Evolutionary conservation across 2,797 vertebrate species (phyloP).

Genomic region (Manis crassicaudata): DNA sequence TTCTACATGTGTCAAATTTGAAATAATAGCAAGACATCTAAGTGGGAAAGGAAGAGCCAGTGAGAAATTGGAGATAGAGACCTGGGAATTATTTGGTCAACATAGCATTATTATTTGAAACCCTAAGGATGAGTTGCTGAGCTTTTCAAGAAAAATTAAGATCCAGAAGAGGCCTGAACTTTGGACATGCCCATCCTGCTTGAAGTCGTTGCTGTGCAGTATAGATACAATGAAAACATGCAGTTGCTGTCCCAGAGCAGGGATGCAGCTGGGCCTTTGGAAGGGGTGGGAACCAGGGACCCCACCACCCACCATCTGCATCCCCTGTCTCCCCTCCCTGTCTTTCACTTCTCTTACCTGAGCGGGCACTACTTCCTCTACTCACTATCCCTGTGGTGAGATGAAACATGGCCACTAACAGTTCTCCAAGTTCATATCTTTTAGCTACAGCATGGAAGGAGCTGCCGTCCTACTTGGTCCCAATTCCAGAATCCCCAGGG

Average conservation of each 20-base stretch:
- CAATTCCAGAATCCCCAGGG: conserved; percentile 1
- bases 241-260: not conserved
- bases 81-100: not conserved
- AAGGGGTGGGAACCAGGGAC: not conserved
- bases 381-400: not conserved
- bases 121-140: not conserved
- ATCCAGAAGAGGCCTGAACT: not conserved
- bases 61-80: not conserved
- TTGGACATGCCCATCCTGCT: not conserved
- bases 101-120: not conserved
- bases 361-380: not conserved
- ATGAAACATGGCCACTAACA: not conserved
- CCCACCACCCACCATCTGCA: not conserved
- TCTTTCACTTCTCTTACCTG: not conserved
- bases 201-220: not conserved
- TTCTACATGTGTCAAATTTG: conserved; percentile 24
- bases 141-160: conserved; percentile 37
- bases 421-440: not conserved
- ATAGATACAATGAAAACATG: not conserved
- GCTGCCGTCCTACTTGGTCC: conserved; percentile 21
- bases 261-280: not conserved
- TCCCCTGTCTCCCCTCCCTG: not conserved
- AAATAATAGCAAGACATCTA: not conserved
- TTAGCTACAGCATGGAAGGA: conserved; percentile 11
- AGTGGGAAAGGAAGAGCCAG: not conserved